Conservation (phyloP, 2,888 invertebrate species). For the Parapristionchus giblindavisi region DNA sequence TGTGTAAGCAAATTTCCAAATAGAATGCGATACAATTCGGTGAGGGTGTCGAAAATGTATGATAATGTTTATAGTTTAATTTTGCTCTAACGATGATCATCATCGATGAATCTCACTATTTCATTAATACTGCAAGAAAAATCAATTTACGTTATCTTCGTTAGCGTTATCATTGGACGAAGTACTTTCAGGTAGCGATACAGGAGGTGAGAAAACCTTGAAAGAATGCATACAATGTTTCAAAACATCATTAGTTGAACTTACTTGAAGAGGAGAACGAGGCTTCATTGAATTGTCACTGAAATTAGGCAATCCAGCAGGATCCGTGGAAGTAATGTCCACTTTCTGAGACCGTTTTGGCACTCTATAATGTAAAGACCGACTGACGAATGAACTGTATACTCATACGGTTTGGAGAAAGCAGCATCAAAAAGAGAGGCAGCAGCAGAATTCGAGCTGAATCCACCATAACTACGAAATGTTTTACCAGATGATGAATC, state of each 20-base stretch:
- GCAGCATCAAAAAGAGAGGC: slow-evolving; percentile 48
- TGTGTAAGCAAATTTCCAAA: no score
- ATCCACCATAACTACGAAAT: slow-evolving; percentile 25
- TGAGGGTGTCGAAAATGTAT: no score
- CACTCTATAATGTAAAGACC: background rate
- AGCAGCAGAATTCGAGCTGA: slow-evolving; percentile 13
- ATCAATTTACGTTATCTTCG: slow-evolving; percentile 23
- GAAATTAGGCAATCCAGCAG: slow-evolving; percentile 21
- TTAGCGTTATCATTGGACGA: slow-evolving; percentile 37
- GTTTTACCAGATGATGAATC: slow-evolving; percentile 17
- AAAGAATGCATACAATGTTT: slow-evolving; percentile 8
- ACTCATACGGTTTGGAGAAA: slow-evolving; percentile 57
- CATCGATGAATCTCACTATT: no score
- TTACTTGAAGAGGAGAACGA: slow-evolving; percentile 40
- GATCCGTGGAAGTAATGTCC: background rate
- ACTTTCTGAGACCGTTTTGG: slow-evolving; percentile 18
- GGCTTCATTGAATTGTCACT: slow-evolving; percentile 17
- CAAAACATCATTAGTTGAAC: background rate
- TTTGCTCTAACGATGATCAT: no score
- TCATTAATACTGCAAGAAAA: no score
- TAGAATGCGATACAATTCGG: no score
- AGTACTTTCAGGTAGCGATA: slow-evolving; percentile 54
- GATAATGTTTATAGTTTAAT: no score
- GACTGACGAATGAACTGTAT: background rate
- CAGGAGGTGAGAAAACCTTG: slow-evolving; percentile 53